These are phyloP conservation scores for Phrynocephalus forsythii DNA, from an alignment of 2,797 vertebrate species.

Conservation along the genomic window DNA sequence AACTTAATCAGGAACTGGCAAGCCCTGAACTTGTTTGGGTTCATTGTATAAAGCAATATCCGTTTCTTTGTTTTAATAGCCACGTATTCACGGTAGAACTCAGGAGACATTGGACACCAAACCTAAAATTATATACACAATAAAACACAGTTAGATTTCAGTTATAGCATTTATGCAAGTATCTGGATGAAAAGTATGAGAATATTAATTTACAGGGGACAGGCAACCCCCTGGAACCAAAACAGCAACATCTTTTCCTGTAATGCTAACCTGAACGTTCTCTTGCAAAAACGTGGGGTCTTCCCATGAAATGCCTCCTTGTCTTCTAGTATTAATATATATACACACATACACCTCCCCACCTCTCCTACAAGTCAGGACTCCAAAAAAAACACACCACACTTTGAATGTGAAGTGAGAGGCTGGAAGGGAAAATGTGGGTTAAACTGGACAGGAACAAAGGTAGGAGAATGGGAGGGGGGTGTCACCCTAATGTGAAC, in stretches of 20 bases:
- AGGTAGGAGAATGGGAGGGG: not conserved
- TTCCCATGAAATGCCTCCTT: too few species aligned
- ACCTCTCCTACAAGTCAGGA: not conserved
- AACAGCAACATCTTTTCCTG: too few species aligned
- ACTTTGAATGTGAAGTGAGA: too few species aligned
- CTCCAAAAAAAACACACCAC: not conserved
- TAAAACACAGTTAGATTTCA: conserved; percentile 3
- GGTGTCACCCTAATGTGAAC: not conserved
- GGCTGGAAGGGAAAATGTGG: not conserved
- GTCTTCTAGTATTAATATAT: too few species aligned
- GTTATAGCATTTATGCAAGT: not conserved
- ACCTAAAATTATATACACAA: conserved; percentile 80
- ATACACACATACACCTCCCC: too few species aligned
- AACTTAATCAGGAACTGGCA: conserved; percentile 99
- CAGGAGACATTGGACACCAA: conserved; percentile 99
- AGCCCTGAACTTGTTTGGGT: conserved; percentile 97
- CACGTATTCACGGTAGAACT: conserved; percentile 97
- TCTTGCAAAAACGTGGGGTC: too few species aligned
- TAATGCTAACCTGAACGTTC: too few species aligned
- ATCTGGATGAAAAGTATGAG: not conserved
- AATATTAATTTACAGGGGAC: not conserved
- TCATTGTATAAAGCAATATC: conserved; percentile 97
- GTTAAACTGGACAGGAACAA: not conserved
- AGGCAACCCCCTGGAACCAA: too few species aligned
- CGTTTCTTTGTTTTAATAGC: conserved; percentile 98